These are phyloP conservation scores for Eupristina koningsbergeri DNA, from an alignment of 1,140 invertebrate species.

Conservation along the genomic window DNA sequence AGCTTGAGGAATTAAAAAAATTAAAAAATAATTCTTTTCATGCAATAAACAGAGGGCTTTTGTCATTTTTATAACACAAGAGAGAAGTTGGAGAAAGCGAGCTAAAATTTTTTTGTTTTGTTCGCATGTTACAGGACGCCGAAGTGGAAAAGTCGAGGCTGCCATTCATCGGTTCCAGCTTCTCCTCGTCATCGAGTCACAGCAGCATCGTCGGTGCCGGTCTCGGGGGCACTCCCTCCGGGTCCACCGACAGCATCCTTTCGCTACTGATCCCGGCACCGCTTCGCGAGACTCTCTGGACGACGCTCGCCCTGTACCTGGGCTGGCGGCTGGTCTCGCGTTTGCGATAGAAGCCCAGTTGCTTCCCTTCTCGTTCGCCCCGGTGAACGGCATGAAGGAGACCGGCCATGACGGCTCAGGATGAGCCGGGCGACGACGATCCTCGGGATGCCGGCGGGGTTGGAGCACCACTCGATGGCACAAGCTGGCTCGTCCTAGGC, in stretches of 20 bases:
- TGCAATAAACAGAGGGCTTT: no score
- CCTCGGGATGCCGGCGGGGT: neutral
- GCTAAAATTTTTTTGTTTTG: neutral
- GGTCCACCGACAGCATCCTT: constrained; percentile 64
- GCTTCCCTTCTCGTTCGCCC: neutral
- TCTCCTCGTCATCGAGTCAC: constrained; percentile 45
- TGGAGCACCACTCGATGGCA: neutral
- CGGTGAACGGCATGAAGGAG: neutral
- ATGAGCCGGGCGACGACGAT: neutral
- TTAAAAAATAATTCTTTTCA: no score
- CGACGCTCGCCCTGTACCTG: constrained; percentile 70
- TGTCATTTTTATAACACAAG: no score
- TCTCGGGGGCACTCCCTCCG: neutral
- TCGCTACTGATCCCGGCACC: constrained; percentile 69
- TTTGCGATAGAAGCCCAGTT: constrained; percentile 66
- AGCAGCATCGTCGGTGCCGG: constrained; percentile 46
- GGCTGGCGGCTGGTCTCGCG: constrained; percentile 71
- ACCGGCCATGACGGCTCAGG: neutral
- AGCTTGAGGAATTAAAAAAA: neutral
- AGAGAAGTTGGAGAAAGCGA: neutral
- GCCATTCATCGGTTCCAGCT: constrained; percentile 62
- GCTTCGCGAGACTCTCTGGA: constrained; percentile 70
- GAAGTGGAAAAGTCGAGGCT: constrained; percentile 68
- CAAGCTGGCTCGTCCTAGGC: constrained; percentile 4
- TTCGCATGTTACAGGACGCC: constrained; percentile 65